A percentile compares a stretch with the other conserved stretches of the same genome.
phyloP scores from a whole-genome alignment of 1,140 invertebrate genomes.

The Tetraneura akinire region DNA sequence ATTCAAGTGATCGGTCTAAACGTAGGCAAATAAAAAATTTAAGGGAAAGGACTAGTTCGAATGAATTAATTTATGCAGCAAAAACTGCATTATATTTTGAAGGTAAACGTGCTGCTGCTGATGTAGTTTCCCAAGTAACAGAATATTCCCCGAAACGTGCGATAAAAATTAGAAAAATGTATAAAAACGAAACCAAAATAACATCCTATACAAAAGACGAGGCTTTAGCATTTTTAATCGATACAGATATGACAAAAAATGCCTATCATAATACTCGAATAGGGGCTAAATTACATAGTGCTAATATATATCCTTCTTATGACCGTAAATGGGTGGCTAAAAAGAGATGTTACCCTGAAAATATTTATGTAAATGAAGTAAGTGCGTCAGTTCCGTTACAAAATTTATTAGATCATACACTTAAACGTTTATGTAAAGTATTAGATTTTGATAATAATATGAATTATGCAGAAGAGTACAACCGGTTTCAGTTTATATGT shows the following conservation, averaged over 20 bases:
- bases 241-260: background rate
- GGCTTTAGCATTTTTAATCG: constrained; percentile 2
- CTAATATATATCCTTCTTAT: constrained; percentile 9
- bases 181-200: background rate
- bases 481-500: constrained; percentile 7
- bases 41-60: background rate
- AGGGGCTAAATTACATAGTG: background rate
- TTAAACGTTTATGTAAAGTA: background rate
- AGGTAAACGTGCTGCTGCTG: background rate
- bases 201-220: background rate
- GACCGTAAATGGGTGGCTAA: background rate
- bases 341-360: constrained; percentile 14
- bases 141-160: background rate
- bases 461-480: background rate
- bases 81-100: constrained; percentile 5
- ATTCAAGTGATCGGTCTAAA: constrained; percentile 6
- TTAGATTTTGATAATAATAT: constrained; percentile 6
- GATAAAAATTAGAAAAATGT: too few relatives aligned
- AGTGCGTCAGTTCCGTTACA: background rate
- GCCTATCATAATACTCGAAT: background rate
- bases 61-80: background rate
- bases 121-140: background rate
- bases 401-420: constrained; percentile 6
- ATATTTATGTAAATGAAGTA: background rate
- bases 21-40: constrained; percentile 2